These are phyloP conservation scores for Lasioglossum morio DNA, from an alignment of 2,888 invertebrate genomes.

Conservation along the genomic window DNA sequence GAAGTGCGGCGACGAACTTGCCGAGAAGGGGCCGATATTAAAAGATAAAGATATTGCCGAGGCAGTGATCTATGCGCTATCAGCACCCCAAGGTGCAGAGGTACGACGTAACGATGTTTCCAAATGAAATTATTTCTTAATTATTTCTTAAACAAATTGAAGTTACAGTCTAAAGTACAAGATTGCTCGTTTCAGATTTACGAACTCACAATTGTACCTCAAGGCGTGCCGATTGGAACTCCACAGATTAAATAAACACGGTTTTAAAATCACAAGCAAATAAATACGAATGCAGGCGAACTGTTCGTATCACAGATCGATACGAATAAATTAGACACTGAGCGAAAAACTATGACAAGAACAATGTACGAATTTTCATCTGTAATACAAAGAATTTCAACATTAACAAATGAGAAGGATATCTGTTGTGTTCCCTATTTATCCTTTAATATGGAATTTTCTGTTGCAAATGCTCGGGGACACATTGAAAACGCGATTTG, in stretches of 20 bases:
- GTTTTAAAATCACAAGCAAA: not conserved
- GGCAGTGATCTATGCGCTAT: slow-evolving; percentile 27
- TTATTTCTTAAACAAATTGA: not conserved
- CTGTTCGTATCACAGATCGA: not conserved
- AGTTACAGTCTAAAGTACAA: not conserved
- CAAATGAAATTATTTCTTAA: not conserved
- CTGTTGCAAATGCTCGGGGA: too few species aligned
- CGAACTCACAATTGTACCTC: not conserved
- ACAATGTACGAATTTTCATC: too few species aligned
- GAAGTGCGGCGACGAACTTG: not conserved
- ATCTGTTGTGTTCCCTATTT: too few species aligned
- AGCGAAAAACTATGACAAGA: too few species aligned
- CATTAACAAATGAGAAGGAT: too few species aligned
- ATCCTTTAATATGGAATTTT: too few species aligned
- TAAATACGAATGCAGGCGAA: not conserved
- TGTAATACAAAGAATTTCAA: too few species aligned
- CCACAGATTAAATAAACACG: not conserved
- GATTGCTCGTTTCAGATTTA: not conserved
- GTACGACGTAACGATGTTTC: slow-evolving; percentile 8
- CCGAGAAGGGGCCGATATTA: slow-evolving; percentile 48
- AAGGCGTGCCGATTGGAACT: not conserved
- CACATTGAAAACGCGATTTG: too few species aligned
- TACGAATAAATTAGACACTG: not conserved
- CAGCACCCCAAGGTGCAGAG: slow-evolving; percentile 23
- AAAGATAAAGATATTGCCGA: slow-evolving; percentile 62